phyloP scores from a whole-genome alignment of 2,113 vertebrate species.

The Alouatta palliata region DNA sequence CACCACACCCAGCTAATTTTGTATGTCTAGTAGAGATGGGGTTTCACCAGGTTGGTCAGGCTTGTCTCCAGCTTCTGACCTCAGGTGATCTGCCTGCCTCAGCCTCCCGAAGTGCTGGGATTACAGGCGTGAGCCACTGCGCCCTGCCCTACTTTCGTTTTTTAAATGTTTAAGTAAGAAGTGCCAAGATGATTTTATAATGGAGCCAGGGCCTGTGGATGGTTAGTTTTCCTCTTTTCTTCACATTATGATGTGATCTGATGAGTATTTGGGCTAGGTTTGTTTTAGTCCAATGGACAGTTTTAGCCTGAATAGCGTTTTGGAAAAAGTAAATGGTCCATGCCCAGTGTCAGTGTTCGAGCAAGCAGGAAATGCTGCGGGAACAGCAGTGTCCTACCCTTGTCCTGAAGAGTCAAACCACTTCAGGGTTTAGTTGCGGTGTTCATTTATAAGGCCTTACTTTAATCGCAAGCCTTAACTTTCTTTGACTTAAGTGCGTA shows the following conservation, averaged over 20 bases:
- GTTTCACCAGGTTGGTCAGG: no score
- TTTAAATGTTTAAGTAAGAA: neutral
- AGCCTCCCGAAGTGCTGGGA: no score
- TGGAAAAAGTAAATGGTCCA: no score
- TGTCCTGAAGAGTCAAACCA: neutral
- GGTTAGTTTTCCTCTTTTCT: neutral
- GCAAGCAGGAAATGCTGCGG: accelerated
- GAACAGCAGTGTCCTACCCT: no score
- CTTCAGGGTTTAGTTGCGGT: neutral
- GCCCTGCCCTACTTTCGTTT: no score
- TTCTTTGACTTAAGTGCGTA: neutral
- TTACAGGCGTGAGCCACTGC: no score
- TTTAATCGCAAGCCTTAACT: neutral
- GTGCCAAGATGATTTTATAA: neutral
- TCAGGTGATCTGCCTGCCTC: no score
- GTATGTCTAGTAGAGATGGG: no score
- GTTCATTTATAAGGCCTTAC: no score
- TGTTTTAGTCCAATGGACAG: neutral
- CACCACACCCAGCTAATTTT: no score
- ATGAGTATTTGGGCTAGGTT: neutral
- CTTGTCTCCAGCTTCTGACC: no score
- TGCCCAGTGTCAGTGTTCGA: accelerated
- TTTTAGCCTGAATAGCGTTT: neutral
- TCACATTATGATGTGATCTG: neutral
- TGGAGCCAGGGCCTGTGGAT: neutral